These are phyloP conservation scores for Agriopis leucophaearia DNA, from an alignment of 2,888 invertebrate species.

Conservation along the genomic window DNA sequence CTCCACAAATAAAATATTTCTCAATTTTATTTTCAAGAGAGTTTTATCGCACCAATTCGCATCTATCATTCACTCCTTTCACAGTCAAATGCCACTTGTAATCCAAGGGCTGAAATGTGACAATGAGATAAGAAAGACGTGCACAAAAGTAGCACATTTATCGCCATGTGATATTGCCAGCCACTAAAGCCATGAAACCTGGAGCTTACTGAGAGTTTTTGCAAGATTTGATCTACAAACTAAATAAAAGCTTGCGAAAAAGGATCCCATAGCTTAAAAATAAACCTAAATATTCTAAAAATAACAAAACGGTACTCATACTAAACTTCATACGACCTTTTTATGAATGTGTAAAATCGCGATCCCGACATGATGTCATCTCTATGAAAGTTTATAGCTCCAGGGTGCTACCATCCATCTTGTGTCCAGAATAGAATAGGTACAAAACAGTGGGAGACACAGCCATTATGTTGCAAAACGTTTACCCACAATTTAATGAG, in stretches of 20 bases:
- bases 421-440: background rate
- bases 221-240: no score
- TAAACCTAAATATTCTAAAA: background rate
- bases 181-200: no score
- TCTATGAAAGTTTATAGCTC: conserved; percentile 15
- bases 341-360: conserved; percentile 25
- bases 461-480: conserved; percentile 2
- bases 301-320: conserved; percentile 6
- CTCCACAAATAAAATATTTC: background rate
- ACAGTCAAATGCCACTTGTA: no score
- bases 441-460: conserved; percentile 15
- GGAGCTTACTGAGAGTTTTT: no score
- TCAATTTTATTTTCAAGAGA: background rate
- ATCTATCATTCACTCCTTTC: no score
- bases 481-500: conserved; percentile 20
- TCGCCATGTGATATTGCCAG: no score
- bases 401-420: conserved; percentile 24
- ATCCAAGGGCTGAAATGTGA: no score
- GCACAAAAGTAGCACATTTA: no score
- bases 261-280: background rate
- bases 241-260: no score
- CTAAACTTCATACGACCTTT: conserved; percentile 9
- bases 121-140: no score
- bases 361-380: conserved; percentile 10
- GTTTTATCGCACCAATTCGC: no score